phyloP scores from a whole-genome alignment of 2,888 invertebrate species.

The Drosophila nr. perissopoda region DNA sequence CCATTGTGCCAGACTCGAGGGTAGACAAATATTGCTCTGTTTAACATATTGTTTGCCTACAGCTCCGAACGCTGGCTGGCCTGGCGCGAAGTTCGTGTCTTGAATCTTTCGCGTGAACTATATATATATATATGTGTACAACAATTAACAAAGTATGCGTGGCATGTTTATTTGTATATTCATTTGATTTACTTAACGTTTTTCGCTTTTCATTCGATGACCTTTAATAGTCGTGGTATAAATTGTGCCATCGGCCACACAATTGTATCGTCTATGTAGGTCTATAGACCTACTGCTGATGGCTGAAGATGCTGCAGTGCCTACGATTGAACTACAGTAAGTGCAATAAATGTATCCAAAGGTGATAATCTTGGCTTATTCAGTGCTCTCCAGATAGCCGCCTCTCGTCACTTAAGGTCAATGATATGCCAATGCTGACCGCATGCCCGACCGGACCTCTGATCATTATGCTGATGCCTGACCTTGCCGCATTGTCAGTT shows the following conservation, averaged over 20 bases:
- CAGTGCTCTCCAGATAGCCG: slow-evolving; percentile 63
- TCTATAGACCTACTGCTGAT: slow-evolving; percentile 34
- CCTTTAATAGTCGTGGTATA: slow-evolving; percentile 75
- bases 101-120: slow-evolving; percentile 67
- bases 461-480: slow-evolving; percentile 54
- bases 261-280: slow-evolving; percentile 43
- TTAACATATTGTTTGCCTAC: slow-evolving; percentile 11
- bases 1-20: slow-evolving; percentile 34
- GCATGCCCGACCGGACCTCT: slow-evolving; percentile 33
- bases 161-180: slow-evolving; percentile 58
- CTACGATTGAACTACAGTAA: slow-evolving; percentile 70
- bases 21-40: slow-evolving; percentile 46
- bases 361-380: slow-evolving; percentile 76
- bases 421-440: slow-evolving; percentile 66
- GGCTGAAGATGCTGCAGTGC: slow-evolving; percentile 37
- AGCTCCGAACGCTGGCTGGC: background rate
- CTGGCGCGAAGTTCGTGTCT: slow-evolving; percentile 66
- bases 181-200: slow-evolving; percentile 67
- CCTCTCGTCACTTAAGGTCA: slow-evolving; percentile 70
- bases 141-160: slow-evolving; percentile 69
- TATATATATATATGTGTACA: slow-evolving; percentile 29
- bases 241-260: slow-evolving; percentile 66
- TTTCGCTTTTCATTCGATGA: slow-evolving; percentile 56
- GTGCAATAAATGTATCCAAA: slow-evolving; percentile 72
- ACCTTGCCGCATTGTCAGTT: slow-evolving; percentile 76